Conservation (phyloP, 2,113 vertebrate species). For the Clarias magur region DNA sequence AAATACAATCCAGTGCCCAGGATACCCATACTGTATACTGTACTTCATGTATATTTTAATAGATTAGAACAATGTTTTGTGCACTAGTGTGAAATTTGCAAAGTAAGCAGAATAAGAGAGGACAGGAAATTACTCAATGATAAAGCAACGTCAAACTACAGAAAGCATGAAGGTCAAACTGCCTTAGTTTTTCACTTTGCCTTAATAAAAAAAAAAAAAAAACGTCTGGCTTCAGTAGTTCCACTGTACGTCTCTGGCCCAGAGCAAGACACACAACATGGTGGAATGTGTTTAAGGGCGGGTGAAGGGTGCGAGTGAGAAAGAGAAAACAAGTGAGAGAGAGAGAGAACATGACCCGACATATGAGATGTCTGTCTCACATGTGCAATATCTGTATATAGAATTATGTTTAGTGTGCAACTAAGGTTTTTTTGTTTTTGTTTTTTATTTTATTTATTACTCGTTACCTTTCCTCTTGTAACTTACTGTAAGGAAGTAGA, state of each 20-base stretch:
- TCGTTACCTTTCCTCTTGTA: too few relatives aligned
- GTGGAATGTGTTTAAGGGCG: background rate
- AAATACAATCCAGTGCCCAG: background rate
- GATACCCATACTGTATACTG: background rate
- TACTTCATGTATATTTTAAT: background rate
- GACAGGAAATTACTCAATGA: background rate
- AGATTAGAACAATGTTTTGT: background rate
- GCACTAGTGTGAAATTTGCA: background rate
- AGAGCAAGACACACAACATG: background rate
- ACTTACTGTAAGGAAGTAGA: too few relatives aligned
- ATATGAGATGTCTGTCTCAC: background rate
- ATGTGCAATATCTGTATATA: too few relatives aligned
- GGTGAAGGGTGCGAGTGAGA: background rate
- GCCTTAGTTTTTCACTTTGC: background rate
- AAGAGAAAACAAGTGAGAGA: background rate
- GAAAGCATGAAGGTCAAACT: background rate
- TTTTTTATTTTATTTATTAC: too few relatives aligned
- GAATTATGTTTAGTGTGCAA: too few relatives aligned
- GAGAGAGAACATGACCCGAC: background rate
- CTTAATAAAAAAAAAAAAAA: background rate
- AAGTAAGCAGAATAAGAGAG: background rate
- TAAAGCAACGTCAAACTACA: background rate
- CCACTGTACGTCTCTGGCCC: background rate
- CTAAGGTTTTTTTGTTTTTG: too few relatives aligned
- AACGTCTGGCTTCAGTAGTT: background rate